Conservation (phyloP, 2,797 vertebrate species). For the Hippopotamyrus pictus region DNA sequence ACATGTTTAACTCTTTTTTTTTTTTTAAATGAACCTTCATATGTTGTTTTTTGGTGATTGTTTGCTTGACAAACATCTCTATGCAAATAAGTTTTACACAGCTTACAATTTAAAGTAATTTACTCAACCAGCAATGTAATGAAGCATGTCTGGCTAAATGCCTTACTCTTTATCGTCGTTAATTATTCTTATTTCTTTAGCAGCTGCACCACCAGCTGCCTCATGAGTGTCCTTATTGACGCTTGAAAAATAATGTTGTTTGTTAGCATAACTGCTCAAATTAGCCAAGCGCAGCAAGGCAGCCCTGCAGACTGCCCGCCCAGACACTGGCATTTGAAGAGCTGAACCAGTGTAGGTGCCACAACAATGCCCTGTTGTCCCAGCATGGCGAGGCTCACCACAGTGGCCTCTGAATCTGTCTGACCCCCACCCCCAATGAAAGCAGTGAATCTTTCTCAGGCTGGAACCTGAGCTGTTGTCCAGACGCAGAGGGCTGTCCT, state of each 20-base stretch:
- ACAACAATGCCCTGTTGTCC: slow-evolving; percentile 48
- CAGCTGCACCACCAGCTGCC: background rate
- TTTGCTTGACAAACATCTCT: background rate
- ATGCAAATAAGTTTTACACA: background rate
- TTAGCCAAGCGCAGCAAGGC: background rate
- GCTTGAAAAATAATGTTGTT: background rate
- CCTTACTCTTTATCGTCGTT: background rate
- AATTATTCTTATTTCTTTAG: background rate
- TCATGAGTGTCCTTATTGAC: background rate
- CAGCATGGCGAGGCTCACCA: slow-evolving; percentile 27
- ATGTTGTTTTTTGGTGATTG: background rate
- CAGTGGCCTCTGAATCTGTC: slow-evolving; percentile 2
- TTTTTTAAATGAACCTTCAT: background rate
- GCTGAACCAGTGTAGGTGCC: slow-evolving; percentile 41
- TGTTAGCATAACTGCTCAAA: background rate
- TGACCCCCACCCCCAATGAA: background rate
- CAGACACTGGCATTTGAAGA: slow-evolving; percentile 28
- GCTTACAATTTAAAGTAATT: background rate
- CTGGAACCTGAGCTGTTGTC: background rate
- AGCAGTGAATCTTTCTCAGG: background rate
- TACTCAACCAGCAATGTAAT: background rate
- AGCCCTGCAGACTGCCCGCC: slow-evolving; percentile 15
- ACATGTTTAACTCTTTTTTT: background rate
- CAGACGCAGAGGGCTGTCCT: background rate
- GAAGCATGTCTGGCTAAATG: background rate